Evolutionary conservation across 2,113 vertebrate genomes (phyloP).

Genomic region (Ginglymostoma cirratum): DNA sequence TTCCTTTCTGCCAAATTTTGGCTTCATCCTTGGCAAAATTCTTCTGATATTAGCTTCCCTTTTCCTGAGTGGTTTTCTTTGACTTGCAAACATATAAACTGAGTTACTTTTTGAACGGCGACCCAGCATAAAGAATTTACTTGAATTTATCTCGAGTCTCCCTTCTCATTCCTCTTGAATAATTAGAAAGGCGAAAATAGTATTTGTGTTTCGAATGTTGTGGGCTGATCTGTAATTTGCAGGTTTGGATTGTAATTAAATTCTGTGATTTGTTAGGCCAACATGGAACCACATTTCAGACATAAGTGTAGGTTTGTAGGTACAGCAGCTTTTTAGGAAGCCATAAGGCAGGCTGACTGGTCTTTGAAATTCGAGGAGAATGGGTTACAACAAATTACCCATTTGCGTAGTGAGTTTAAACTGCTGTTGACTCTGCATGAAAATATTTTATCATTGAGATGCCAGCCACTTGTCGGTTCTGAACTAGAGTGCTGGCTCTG

Average conservation of each 20-base stretch:
- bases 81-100: background rate
- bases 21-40: background rate
- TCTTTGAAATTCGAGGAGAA: background rate
- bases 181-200: background rate
- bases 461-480: background rate
- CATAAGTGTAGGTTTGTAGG: background rate
- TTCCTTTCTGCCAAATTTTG: background rate
- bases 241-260: conserved; percentile 17
- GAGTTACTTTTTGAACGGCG: background rate
- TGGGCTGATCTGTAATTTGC: background rate
- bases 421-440: background rate
- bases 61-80: background rate
- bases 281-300: background rate
- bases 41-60: background rate
- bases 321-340: background rate
- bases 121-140: background rate
- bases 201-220: background rate
- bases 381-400: background rate
- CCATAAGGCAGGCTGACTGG: background rate
- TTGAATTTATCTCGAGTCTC: background rate
- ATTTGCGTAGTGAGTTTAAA: background rate
- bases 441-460: background rate
- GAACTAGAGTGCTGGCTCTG: background rate
- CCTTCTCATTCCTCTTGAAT: background rate
- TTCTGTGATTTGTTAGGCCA: background rate